Evolutionary conservation across 2,113 vertebrate species (phyloP), one percentile per base, ranked within the genome.

Genomic region (Xiphophorus couchianus): DNA sequence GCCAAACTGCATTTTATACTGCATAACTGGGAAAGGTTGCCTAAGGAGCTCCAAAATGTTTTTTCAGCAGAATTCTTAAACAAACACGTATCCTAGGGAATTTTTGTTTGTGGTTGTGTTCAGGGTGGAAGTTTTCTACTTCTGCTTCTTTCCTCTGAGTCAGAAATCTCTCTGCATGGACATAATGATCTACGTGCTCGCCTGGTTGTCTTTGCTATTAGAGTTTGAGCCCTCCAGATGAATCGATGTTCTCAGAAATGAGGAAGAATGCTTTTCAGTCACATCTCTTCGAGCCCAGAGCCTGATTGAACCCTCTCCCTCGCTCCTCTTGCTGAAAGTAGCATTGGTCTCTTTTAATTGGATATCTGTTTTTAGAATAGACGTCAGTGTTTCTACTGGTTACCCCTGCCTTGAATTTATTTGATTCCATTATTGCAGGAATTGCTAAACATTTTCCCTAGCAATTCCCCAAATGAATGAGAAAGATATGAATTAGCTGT

Each of bases 231-330:
- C 80, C 73, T 84, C 77, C 70, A 82, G 84, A 91, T 89, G 77
- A 87, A 85, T 80, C 84, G 86, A 88, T 85, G 82, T 88, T 91
- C 89, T 87, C 71, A 78, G 70, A 88, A 91, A 92, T 89, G 70
- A 90, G 90, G 65, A 88, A 84, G 74, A 90, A 88, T 84, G 72
- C 35, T 89, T 78, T 69, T 81, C 76, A 87, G 89, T 39, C 88
- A 83, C 85, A 89, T 44, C 81, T 81, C 77, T 48, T 71, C 64
- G 71, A 29, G 66, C 86, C 74, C 68, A 60, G 30, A 74, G 81
- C 70, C 78, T 72, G 71, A 86, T 83, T 82, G 80, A 77, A 75
- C 69, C 62, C 70, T 63, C 51, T 76, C 37, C 60, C 39, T n/a
- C 54, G 31, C 64, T 86, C 58, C 63, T 51, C 69, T 39, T 42